Evolutionary conservation across 2,888 invertebrate genomes (phyloP).

Genomic region (Papilio demoleus): DNA sequence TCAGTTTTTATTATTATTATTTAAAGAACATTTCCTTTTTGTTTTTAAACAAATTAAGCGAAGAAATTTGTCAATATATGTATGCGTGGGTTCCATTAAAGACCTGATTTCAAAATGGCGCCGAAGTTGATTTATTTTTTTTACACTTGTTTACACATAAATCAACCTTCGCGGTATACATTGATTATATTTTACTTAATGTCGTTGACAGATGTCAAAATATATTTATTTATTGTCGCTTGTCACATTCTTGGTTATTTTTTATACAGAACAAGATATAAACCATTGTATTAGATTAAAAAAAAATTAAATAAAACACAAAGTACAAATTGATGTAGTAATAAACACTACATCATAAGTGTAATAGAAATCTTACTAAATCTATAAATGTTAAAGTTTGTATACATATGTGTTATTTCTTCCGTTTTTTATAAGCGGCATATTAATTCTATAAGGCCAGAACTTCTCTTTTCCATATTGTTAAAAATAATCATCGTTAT

Average conservation of each 20-base stretch:
- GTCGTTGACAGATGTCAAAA: constrained; percentile 16
- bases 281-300: background rate
- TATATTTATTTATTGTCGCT: constrained; percentile 10
- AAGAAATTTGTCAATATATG: constrained; percentile 31
- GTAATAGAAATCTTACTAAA: too few relatives aligned
- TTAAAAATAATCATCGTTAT: too few relatives aligned
- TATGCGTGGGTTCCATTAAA: constrained; percentile 21
- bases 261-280: background rate
- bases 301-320: background rate
- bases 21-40: constrained; percentile 38
- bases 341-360: too few relatives aligned
- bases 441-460: too few relatives aligned
- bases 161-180: constrained; percentile 10
- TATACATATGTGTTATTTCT: too few relatives aligned
- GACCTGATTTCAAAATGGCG: constrained; percentile 26
- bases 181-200: constrained; percentile 18
- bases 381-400: too few relatives aligned
- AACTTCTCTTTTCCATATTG: too few relatives aligned
- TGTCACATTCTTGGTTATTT: background rate
- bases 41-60: constrained; percentile 34
- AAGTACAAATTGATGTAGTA: background rate
- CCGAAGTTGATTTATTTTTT: constrained; percentile 4
- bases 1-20: constrained; percentile 38
- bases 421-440: too few relatives aligned
- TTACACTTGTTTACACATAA: constrained; percentile 19